These are phyloP conservation scores for Dicycla oo DNA, from an alignment of 2,888 invertebrate genomes.

Conservation along the genomic window DNA sequence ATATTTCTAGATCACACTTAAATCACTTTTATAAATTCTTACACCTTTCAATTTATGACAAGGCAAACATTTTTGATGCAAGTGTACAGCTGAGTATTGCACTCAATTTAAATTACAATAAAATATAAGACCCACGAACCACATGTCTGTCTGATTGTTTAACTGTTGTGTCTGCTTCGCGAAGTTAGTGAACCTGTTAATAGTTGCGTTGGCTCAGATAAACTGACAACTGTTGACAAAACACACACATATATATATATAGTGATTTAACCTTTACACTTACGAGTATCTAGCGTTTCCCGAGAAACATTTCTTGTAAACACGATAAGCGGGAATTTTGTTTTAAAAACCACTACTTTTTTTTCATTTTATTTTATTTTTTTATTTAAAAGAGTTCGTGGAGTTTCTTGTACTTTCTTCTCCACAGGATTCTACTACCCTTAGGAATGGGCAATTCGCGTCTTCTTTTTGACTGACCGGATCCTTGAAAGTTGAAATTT, in stretches of 20 bases:
- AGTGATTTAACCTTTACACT: conserved; percentile 5
- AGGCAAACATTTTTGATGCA: background rate
- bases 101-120: background rate
- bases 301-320: background rate
- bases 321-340: conserved; percentile 30
- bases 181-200: conserved; percentile 17
- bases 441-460: background rate
- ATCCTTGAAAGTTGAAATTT: no score
- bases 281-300: background rate
- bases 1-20: background rate
- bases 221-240: conserved; percentile 16
- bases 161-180: conserved; percentile 6
- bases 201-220: conserved; percentile 5
- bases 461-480: background rate
- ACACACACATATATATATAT: conserved; percentile 4
- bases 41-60: background rate
- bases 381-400: background rate
- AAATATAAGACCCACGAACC: background rate
- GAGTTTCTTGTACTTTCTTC: background rate
- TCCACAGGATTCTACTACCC: no score
- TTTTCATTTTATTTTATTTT: background rate
- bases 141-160: background rate
- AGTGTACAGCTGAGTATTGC: background rate
- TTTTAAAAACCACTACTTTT: background rate
- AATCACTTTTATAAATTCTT: background rate